Conservation (phyloP, 2,888 invertebrate species). For the Agrotis ipsilon region DNA sequence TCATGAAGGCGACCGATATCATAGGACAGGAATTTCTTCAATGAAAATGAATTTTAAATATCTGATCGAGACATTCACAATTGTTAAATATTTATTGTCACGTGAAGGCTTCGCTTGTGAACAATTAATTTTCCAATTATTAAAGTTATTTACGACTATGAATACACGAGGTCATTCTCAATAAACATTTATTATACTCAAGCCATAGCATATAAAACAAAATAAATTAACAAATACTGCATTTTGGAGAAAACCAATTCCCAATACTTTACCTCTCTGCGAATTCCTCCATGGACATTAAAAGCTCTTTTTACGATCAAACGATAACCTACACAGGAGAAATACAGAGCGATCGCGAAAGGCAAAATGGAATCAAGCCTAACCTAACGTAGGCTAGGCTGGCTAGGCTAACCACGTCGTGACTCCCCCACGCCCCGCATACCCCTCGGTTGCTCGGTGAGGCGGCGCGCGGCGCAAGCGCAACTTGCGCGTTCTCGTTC, state of each 20-base stretch:
- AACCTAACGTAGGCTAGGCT: conserved; percentile 83
- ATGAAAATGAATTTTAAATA: conserved; percentile 21
- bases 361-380: conserved; percentile 77
- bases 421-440: conserved; percentile 71
- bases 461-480: conserved; percentile 68
- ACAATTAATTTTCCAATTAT: conserved; percentile 21
- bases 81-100: conserved; percentile 41
- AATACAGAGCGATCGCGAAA: conserved; percentile 73
- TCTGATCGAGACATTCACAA: conserved; percentile 9
- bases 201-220: neutral
- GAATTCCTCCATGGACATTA: conserved; percentile 33
- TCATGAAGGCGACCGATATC: conserved; percentile 58
- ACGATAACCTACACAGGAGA: conserved; percentile 53
- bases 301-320: conserved; percentile 48
- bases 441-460: conserved; percentile 50
- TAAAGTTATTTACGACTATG: conserved; percentile 22
- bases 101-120: conserved; percentile 30
- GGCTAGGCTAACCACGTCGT: conserved; percentile 89
- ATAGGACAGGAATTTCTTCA: conserved; percentile 55
- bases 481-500: conserved; percentile 72
- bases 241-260: neutral
- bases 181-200: conserved; percentile 12
- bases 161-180: conserved; percentile 38
- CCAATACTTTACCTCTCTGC: conserved; percentile 5
- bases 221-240: conserved; percentile 9